phyloP scores from a whole-genome alignment of 2,113 vertebrate genomes.

The Dicerorhinus sumatrensis region DNA sequence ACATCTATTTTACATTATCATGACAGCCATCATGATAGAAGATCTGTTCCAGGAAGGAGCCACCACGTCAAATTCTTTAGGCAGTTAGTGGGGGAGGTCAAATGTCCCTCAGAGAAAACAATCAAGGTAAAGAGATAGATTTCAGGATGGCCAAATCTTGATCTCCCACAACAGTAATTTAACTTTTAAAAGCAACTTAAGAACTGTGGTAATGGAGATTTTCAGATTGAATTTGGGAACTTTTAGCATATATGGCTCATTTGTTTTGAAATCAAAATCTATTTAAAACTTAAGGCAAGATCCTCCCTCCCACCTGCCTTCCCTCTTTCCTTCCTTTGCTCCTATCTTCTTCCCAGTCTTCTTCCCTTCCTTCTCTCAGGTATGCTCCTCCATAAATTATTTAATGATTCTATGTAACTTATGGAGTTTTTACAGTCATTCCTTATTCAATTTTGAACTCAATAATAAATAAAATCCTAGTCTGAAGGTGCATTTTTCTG shows the following conservation, averaged over 20 bases:
- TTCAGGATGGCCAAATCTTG: too few relatives aligned
- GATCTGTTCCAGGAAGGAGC: too few relatives aligned
- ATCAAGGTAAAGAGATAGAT: too few relatives aligned
- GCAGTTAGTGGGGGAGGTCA: too few relatives aligned
- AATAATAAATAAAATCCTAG: slow-evolving; percentile 16
- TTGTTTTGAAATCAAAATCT: slow-evolving; percentile 42
- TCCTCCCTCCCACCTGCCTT: neutral
- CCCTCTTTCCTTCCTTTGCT: neutral
- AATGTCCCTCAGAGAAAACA: too few relatives aligned
- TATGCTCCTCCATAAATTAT: slow-evolving; percentile 28
- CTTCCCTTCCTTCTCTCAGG: neutral
- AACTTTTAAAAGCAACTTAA: slow-evolving; percentile 52
- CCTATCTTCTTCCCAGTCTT: neutral
- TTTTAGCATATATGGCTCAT: neutral
- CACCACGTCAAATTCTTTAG: too few relatives aligned
- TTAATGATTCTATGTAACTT: slow-evolving; percentile 28
- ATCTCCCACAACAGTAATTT: neutral
- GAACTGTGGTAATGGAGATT: neutral
- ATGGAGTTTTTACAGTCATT: neutral
- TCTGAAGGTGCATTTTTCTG: neutral
- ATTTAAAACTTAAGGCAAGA: slow-evolving; percentile 12
- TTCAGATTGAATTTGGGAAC: slow-evolving; percentile 37
- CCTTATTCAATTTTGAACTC: slow-evolving; percentile 44
- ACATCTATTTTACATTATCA: too few relatives aligned
- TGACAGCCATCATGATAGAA: too few relatives aligned